Base-by-base conservation (phyloP, 2,113 vertebrate species). In the Xiphophorus couchianus region DNA sequence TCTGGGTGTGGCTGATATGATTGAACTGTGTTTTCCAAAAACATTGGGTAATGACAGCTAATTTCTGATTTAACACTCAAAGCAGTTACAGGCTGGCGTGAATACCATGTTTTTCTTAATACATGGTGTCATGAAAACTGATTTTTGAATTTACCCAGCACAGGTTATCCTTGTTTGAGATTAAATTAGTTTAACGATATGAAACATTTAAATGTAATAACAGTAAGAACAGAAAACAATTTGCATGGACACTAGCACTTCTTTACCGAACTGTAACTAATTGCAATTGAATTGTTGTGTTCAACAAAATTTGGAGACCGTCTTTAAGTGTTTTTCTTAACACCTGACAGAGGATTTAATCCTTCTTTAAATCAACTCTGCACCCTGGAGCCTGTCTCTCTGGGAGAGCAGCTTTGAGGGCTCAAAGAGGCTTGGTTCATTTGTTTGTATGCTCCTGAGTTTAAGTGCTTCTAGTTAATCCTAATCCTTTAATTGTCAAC, bases 391-490 rank as follows among this genome's bases (percentile, higher is more conserved):
- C 15, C 62, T 65, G 44, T 39, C 62, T 83, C 80, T 79, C 28
- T 64, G 86, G 87, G 86, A 88, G 44, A 11, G 1, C 0, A 12
- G 82, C 76, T 82, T 82, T 89, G 82, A 63, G 75, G 67, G 51
- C 69, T 89, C 77, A 64, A 71, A 74, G 42, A 66, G 82, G 58
- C 31, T 82, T 44, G 85, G 74, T 77, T 90, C 69, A 86, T 90
- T 84, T 87, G 88, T 66, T 86, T 69, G 61, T 80, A 66, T 44
- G 73, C 37, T 44, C 65, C 69, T 85, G 68, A 35, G 67, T 89
- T 84, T 84, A 85, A 90, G 84, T 86, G 86, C 83, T 78, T 65
- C 69, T 77, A 76, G 71, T 76, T 88, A 86, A 89, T 85, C 80
- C 81, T 71, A 71, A 89, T 76, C 90, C 87, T 80, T 86, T 86